Base-by-base conservation (phyloP, 2,888 invertebrate genomes). In the Lysandra bellargus region DNA sequence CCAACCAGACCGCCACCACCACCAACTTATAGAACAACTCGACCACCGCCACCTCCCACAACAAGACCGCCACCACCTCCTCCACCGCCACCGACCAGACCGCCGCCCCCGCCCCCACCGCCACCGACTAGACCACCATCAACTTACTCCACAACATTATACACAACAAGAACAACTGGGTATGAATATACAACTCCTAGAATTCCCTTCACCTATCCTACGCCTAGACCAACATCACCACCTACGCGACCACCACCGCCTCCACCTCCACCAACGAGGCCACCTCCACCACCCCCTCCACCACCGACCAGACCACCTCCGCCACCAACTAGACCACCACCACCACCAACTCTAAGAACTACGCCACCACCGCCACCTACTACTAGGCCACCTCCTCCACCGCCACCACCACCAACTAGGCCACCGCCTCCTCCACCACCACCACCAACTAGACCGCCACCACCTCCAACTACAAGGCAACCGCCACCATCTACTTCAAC, bases 321-420 rank as follows among this genome's bases (percentile, higher is more conserved):
- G 49, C 61, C 78, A 12, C 75, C 78, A 3, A 76, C 69, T 14
- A 69, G 75, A 2, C 81, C 80, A 79, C 82, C 84, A 14, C 81
- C 83, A 6, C 79, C 82, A 2, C 79, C 80, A 30, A 61, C 80
- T 17, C 61, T 78, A 30, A 57, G 78, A 4, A 53, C 72, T 1
- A 78, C 78, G 0, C 49, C 61, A 44, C 78, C 80, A 14, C 40
- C 80, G 57, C 81, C 83, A 2, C 80, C 80, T 1, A 78, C 79
- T 4, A 80, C 81, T 4, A 80, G 83, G 33, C 82, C 82, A 33
- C 83, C 81, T 7, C 75, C 83, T 37, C 80, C 83, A 3, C 81
- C 82, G n/a, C 79, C 80, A 5, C 82, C 83, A 9, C 78, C 73
- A 14, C 72, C 79, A 40, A 44, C 78, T 7, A 60, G 72, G 44